These are phyloP conservation scores for Himalopsyche japonica DNA, from an alignment of 2,888 invertebrate species.

Conservation along the genomic window DNA sequence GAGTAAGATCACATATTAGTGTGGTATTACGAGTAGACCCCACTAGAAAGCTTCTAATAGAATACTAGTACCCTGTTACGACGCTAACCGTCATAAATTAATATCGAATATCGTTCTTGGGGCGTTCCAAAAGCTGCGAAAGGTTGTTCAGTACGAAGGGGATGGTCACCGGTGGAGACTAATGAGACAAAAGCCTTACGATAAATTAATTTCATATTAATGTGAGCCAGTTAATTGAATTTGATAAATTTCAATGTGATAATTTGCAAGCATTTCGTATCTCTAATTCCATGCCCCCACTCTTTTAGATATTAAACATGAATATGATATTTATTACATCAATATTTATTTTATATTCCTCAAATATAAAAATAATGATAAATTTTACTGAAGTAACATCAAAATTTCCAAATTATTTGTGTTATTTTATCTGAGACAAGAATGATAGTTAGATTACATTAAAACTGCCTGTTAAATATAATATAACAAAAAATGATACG, in stretches of 20 bases:
- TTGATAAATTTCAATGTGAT: background rate
- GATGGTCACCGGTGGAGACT: background rate
- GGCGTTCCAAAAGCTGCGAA: background rate
- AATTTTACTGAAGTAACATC: no score
- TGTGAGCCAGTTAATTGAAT: background rate
- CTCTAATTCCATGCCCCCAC: background rate
- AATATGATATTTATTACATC: no score
- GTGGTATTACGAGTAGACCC: background rate
- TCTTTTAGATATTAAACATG: no score
- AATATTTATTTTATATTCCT: no score
- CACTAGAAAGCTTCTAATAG: constrained; percentile 1
- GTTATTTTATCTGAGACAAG: no score
- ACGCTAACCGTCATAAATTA: constrained; percentile 14
- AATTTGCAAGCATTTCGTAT: background rate
- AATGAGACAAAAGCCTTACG: constrained; percentile 13
- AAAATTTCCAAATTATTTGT: no score
- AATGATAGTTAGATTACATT: no score
- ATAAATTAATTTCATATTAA: constrained; percentile 16
- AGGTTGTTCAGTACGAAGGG: background rate
- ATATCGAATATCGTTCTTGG: constrained; percentile 11
- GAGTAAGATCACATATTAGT: constrained; percentile 2
- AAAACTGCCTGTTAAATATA: no score
- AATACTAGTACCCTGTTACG: background rate
- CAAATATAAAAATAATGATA: no score
- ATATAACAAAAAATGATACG: no score